Evolutionary conservation across 53 echinoderm and acorn worm species (phyloP).

Genomic region (Mesocentrotus franciscanus): DNA sequence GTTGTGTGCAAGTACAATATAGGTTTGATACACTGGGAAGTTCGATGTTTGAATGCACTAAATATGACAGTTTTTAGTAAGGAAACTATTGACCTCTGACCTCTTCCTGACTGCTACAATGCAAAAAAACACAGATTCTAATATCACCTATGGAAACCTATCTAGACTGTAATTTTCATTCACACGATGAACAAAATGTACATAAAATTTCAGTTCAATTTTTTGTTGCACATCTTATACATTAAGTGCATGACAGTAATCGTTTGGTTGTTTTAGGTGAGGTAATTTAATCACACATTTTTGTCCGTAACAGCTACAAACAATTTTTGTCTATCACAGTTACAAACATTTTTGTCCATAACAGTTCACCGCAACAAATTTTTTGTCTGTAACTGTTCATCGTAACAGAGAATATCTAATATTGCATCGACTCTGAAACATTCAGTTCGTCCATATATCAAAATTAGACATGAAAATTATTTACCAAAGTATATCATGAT

Average conservation of each 20-base stretch:
- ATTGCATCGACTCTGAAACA: neutral
- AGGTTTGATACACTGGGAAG: neutral
- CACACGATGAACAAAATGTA: neutral
- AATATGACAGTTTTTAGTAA: neutral
- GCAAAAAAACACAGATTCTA: neutral
- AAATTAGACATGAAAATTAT: neutral
- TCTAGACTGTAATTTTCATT: neutral
- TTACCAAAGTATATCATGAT: neutral
- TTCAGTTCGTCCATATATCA: neutral
- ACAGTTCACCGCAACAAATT: no score
- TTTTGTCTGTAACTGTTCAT: neutral
- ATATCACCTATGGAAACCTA: neutral
- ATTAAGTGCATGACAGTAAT: neutral
- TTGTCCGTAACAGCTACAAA: neutral
- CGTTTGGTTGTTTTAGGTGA: conserved; percentile 23
- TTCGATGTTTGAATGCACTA: neutral
- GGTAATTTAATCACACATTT: neutral
- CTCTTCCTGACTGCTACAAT: no score
- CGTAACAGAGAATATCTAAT: neutral
- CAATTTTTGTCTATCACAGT: no score
- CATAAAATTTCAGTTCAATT: neutral
- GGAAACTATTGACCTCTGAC: neutral
- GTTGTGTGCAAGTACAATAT: neutral
- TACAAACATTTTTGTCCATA: no score
- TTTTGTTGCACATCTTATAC: neutral